Base-by-base conservation (phyloP, 2,797 vertebrate species). In the Limnodromus scolopaceus region DNA sequence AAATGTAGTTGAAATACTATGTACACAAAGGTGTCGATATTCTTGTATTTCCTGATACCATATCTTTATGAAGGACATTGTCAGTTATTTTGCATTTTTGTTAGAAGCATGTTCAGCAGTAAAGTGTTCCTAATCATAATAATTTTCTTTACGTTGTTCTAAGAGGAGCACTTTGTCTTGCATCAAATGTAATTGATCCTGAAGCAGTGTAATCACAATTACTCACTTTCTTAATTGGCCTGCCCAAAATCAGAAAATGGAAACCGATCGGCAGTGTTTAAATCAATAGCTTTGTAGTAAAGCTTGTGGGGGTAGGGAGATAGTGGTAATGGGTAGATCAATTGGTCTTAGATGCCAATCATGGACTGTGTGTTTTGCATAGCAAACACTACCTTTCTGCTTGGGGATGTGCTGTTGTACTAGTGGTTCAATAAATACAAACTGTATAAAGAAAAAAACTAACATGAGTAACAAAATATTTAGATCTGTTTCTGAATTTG, bases 191-290 rank as follows among this genome's bases (percentile, higher is more conserved):
- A 97, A 99, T 99, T 99, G 99, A 99, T 99, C 98, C 98, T 97
- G 96, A 98, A 98, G 98, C 98, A 98, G 97, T 98, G 98, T 98
- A 99, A 99, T 99, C 99, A 99, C 99, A 99, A 99, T 99, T 99
- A 99, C 99, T 99, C 99, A 99, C 98, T 98, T 98, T 98, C 98
- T 99, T 99, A 99, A 99, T 99, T 99, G 99, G 97, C 98, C 98
- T 97, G 98, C 98, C 99, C 98, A 98, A 99, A 98, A 99, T 98
- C 96, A 98, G 98, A 98, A 99, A 99, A 99, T 98, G 98, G 99
- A 99, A 99, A 99, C 98, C 98, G 97, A 99, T 99, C 98, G 98
- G 98, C 98, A 98, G 98, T 96, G 97, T 98, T 97, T 97, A 97
- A 97, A 99, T 99, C 99, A 98, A 99, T 99, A 99, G 96, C 97